These are phyloP conservation scores for Hecatera dysodea DNA, from an alignment of 2,888 invertebrate species.

Conservation along the genomic window DNA sequence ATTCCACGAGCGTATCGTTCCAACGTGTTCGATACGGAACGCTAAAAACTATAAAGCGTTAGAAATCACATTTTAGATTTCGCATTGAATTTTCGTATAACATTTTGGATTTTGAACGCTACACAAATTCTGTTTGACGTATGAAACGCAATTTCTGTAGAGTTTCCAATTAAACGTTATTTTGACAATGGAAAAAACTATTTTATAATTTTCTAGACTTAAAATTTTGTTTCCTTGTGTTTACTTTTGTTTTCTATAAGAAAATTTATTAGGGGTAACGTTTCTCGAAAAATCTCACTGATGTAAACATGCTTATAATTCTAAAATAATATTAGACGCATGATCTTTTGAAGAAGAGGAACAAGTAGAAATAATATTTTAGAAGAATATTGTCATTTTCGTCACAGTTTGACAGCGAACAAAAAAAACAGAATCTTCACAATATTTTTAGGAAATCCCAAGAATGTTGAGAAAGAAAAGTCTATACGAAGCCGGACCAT, in stretches of 20 bases:
- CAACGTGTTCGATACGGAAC: not conserved
- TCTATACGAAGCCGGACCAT: too few species aligned
- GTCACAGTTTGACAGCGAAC: too few species aligned
- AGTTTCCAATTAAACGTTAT: constrained; percentile 28
- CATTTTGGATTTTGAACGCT: constrained; percentile 36
- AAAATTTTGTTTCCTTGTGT: constrained; percentile 3
- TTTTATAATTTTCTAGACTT: not conserved
- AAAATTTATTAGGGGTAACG: too few species aligned
- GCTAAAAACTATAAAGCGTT: constrained; percentile 46
- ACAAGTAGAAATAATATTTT: too few species aligned
- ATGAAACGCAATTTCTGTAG: constrained; percentile 26
- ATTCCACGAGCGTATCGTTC: not conserved
- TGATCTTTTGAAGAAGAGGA: not conserved
- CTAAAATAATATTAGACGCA: not conserved
- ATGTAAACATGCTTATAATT: not conserved
- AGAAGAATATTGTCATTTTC: too few species aligned
- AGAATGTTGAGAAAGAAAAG: too few species aligned
- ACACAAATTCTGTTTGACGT: constrained; percentile 35
- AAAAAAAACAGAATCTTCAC: too few species aligned
- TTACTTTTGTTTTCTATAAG: too few species aligned
- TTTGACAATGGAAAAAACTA: not conserved
- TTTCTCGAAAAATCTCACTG: not conserved
- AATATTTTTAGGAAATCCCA: too few species aligned
- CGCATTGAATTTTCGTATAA: constrained; percentile 40
- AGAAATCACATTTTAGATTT: constrained; percentile 50